Percentiles rank a stretch among this genome's conserved stretches.
Conservation (phyloP, 2,113 vertebrate genomes). For the Todiramphus chloris region DNA sequence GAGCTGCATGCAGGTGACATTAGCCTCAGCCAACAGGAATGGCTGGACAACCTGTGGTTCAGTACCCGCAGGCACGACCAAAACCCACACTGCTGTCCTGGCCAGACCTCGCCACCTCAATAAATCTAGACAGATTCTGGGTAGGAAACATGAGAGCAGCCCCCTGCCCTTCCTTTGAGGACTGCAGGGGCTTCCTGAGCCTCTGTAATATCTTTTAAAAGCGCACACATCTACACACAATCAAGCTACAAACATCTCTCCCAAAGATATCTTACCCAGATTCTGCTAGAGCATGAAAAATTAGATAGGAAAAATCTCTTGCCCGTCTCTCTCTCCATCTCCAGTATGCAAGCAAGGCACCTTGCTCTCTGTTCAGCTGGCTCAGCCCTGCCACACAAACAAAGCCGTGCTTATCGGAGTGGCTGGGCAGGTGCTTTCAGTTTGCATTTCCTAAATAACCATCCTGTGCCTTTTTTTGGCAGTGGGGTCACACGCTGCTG, state of each 20-base stretch:
- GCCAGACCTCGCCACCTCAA: not conserved
- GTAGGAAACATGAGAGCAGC: not conserved
- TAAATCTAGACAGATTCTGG: not conserved
- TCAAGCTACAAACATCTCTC: not conserved
- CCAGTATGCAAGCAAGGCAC: not conserved
- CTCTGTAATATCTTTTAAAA: not conserved
- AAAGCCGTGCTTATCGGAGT: not conserved
- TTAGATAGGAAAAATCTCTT: not conserved
- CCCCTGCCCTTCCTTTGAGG: not conserved
- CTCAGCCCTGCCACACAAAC: not conserved
- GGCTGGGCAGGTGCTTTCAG: not conserved
- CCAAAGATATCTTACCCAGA: not conserved
- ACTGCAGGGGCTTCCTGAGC: not conserved
- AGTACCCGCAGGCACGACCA: not conserved
- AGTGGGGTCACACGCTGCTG: not conserved
- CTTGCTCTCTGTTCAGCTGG: not conserved
- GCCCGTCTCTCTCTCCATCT: not conserved
- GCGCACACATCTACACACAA: not conserved
- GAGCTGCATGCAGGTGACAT: not conserved
- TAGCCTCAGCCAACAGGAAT: not conserved
- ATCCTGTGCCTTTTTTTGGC: not conserved
- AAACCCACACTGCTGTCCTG: not conserved
- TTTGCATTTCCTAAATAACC: not conserved
- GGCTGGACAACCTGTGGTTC: accelerated
- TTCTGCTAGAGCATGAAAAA: not conserved